phyloP scores from a whole-genome alignment of 2,113 vertebrate genomes.

The Tonatia bakeri region DNA sequence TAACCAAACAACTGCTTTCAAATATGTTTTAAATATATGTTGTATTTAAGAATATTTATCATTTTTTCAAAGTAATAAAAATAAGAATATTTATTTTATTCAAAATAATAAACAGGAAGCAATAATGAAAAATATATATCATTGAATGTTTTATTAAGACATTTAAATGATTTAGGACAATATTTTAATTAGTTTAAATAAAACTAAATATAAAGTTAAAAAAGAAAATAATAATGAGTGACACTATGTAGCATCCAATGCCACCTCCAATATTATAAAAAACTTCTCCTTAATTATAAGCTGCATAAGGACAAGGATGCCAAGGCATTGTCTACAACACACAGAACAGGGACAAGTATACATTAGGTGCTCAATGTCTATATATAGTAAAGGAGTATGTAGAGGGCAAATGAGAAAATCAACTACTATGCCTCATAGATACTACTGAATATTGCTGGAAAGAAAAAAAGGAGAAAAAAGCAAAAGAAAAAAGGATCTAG shows the following conservation, averaged over 20 bases:
- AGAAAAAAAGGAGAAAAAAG: not conserved
- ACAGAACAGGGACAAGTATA: not conserved
- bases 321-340: accelerated
- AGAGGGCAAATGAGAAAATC: not conserved
- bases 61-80: not conserved
- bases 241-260: no score
- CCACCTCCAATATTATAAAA: no score
- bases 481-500: not conserved
- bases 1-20: not conserved
- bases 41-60: not conserved
- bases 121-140: not conserved
- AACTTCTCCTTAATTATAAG: not conserved
- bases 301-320: not conserved
- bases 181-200: not conserved
- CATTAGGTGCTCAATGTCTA: not conserved
- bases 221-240: no score
- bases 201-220: not conserved
- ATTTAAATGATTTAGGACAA: not conserved
- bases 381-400: not conserved
- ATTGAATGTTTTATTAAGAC: not conserved
- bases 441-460: not conserved
- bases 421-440: not conserved
- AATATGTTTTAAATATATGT: not conserved
- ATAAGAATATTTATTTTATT: not conserved
- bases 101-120: not conserved